Evolutionary conservation across 2,113 vertebrate genomes (phyloP).

Genomic region (Entosphenus tridentatus): DNA sequence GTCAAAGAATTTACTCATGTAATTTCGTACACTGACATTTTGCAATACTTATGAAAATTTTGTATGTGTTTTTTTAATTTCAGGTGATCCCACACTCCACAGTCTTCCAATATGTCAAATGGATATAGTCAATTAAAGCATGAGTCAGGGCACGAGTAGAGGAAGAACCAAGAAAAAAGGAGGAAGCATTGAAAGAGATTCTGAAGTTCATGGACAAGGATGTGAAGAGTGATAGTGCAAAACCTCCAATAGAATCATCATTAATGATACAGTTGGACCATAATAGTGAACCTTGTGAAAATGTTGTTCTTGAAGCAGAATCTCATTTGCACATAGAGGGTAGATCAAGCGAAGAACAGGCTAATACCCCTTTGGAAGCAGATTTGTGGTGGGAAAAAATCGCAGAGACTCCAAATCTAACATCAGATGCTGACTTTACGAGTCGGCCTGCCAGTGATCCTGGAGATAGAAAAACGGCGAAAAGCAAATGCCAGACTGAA

Average conservation of each 20-base stretch:
- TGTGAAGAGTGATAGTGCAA: conserved; percentile 3
- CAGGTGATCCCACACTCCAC: too few species aligned
- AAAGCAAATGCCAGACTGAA: too few species aligned
- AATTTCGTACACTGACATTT: too few species aligned
- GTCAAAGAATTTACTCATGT: too few species aligned
- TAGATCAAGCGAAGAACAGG: neutral
- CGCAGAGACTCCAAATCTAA: neutral
- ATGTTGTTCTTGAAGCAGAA: neutral
- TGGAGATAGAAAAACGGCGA: too few species aligned
- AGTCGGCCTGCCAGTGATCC: conserved; percentile 3
- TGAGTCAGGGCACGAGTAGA: too few species aligned
- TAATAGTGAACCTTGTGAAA: neutral
- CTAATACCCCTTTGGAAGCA: neutral
- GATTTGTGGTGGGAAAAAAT: neutral
- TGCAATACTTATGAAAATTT: too few species aligned
- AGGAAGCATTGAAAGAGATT: neutral
- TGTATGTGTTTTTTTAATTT: too few species aligned
- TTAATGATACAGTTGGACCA: neutral
- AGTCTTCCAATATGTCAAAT: too few species aligned
- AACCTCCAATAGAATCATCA: neutral
- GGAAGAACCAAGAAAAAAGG: too few species aligned
- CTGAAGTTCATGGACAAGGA: conserved; percentile 3
- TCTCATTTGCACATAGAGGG: conserved; percentile 3
- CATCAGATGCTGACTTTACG: conserved; percentile 1
- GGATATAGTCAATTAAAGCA: too few species aligned